Percentiles rank a stretch among this genome's conserved stretches.
These are phyloP conservation scores for Hesperophylax magnus DNA, from an alignment of 1,140 invertebrate species.

Conservation along the genomic window DNA sequence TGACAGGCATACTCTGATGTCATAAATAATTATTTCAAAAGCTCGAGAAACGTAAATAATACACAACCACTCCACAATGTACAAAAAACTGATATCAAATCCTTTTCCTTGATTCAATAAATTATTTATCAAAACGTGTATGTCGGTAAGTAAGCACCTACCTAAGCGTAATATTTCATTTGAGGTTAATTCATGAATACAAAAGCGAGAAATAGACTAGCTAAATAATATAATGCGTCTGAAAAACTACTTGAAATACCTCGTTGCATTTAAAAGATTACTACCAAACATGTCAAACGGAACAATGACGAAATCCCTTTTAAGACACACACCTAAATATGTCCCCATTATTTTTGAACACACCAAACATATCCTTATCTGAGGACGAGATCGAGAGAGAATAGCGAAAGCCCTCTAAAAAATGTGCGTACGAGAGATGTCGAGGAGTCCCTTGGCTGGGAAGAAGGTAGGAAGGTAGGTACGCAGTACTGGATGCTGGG, in stretches of 20 bases:
- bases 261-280: slow-evolving; percentile 49
- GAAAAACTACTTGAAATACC: slow-evolving; percentile 47
- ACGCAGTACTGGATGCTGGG: background rate
- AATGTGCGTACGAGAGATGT: slow-evolving; percentile 34
- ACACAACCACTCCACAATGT: too few species aligned
- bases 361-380: slow-evolving; percentile 39
- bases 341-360: slow-evolving; percentile 53
- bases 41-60: too few species aligned
- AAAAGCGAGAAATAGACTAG: slow-evolving; percentile 3
- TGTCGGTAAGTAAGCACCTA: background rate
- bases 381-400: slow-evolving; percentile 34
- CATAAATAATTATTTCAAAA: too few species aligned
- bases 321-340: slow-evolving; percentile 54
- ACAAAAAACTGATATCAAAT: too few species aligned
- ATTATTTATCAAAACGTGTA: background rate
- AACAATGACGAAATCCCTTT: slow-evolving; percentile 46
- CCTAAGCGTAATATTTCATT: too few species aligned
- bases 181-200: background rate
- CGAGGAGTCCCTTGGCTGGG: slow-evolving; percentile 13
- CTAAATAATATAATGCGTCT: slow-evolving; percentile 3
- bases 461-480: background rate
- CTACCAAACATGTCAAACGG: slow-evolving; percentile 50
- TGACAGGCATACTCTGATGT: too few species aligned
- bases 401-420: slow-evolving; percentile 39
- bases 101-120: too few species aligned